A percentile compares a stretch with the other conserved stretches of the same genome.
phyloP scores from a whole-genome alignment of 2,888 invertebrate genomes.

The Drosophila paranaensis region DNA sequence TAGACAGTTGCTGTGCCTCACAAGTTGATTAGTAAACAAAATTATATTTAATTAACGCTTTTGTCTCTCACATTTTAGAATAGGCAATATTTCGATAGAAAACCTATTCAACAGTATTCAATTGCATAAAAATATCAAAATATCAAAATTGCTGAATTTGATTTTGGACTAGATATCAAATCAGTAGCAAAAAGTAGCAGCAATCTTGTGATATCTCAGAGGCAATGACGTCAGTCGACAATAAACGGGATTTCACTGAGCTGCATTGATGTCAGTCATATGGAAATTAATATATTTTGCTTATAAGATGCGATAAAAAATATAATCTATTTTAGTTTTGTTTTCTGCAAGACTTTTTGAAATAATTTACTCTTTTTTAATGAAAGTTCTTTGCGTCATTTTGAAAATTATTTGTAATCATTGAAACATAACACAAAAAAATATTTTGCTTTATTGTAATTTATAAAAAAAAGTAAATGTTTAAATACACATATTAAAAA shows the following conservation, averaged over 20 bases:
- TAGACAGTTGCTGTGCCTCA: too few relatives aligned
- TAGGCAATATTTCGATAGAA: neutral
- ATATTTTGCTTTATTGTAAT: too few relatives aligned
- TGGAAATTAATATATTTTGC: constrained; percentile 6
- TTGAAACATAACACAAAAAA: too few relatives aligned
- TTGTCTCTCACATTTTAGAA: constrained; percentile 2
- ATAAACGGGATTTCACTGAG: neutral
- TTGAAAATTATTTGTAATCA: too few relatives aligned
- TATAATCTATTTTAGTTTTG: neutral
- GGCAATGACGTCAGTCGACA: constrained; percentile 10
- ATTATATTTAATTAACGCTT: neutral
- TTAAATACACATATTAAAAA: too few relatives aligned
- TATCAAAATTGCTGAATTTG: neutral
- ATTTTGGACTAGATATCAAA: neutral
- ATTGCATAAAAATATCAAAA: neutral
- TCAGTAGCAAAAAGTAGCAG: neutral
- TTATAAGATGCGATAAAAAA: neutral
- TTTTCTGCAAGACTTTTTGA: neutral
- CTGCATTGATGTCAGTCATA: neutral
- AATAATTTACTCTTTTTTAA: too few relatives aligned
- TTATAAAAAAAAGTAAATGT: too few relatives aligned
- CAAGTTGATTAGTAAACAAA: neutral
- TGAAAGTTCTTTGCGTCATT: too few relatives aligned
- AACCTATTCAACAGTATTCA: neutral
- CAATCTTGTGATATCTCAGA: neutral